Evolutionary conservation across 2,888 invertebrate genomes (phyloP).

Genomic region (Hypercompe scribonia): DNA sequence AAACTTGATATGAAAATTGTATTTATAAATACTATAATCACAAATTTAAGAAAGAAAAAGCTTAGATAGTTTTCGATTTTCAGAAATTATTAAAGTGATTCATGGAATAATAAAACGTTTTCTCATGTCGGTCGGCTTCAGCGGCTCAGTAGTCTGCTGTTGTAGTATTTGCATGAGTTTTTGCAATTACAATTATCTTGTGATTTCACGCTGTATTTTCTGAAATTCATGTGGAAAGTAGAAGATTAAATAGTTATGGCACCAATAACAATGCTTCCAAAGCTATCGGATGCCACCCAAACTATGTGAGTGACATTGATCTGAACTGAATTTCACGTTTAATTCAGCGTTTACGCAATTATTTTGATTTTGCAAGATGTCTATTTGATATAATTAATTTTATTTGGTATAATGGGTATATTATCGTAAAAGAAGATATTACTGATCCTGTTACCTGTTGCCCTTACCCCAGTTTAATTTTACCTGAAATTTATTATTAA

Average conservation of each 20-base stretch:
- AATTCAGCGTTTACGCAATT: conserved; percentile 37
- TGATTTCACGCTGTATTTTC: conserved; percentile 48
- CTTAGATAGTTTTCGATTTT: too few relatives aligned
- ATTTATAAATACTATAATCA: background rate
- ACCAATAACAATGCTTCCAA: conserved; percentile 79
- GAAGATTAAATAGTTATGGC: conserved; percentile 70
- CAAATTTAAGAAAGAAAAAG: background rate
- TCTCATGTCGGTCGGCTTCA: conserved; percentile 76
- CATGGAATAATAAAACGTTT: conserved; percentile 59
- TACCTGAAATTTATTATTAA: conserved; percentile 4
- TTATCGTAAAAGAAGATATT: background rate
- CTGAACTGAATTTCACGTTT: conserved; percentile 39
- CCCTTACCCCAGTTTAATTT: conserved; percentile 24
- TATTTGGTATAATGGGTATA: background rate
- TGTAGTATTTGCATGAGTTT: conserved; percentile 66
- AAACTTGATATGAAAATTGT: background rate
- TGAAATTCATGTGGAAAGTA: conserved; percentile 73
- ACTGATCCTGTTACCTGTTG: conserved; percentile 44
- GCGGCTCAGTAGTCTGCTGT: conserved; percentile 67
- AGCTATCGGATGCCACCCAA: conserved; percentile 80
- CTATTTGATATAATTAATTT: background rate
- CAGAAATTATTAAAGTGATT: background rate
- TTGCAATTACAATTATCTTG: conserved; percentile 60
- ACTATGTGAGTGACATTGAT: conserved; percentile 77
- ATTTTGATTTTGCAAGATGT: conserved; percentile 19